Conservation (phyloP, 2,113 vertebrate species). For the Pandion haliaetus region DNA sequence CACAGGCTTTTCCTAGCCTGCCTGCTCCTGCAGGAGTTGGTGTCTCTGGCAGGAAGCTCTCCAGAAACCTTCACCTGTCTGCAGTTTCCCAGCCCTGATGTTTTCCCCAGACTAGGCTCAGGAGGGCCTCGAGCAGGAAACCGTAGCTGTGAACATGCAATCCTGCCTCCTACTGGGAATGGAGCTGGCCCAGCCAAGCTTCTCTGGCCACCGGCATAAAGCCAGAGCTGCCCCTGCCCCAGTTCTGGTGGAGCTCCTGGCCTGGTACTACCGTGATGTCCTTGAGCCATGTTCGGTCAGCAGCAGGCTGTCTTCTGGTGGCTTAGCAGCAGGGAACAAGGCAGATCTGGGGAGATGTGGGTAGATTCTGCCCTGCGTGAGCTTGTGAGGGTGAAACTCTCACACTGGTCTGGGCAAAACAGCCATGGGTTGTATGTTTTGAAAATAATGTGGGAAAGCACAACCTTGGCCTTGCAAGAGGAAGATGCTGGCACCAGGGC, state of each 20-base stretch:
- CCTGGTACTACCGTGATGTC: neutral
- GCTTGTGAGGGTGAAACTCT: neutral
- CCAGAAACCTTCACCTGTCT: neutral
- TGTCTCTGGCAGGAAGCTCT: neutral
- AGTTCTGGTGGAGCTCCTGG: neutral
- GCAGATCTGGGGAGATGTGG: neutral
- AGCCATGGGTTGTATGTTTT: fast-evolving
- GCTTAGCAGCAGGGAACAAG: neutral
- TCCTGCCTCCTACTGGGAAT: neutral
- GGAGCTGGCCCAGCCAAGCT: neutral
- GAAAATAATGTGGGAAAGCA: neutral
- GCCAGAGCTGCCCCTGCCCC: neutral
- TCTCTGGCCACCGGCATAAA: neutral
- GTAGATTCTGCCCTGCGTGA: fast-evolving
- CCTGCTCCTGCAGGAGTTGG: neutral
- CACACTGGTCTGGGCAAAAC: fast-evolving
- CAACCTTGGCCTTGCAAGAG: neutral
- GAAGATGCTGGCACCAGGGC: neutral
- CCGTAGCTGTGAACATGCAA: fast-evolving
- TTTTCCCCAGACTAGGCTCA: neutral
- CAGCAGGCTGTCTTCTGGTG: neutral
- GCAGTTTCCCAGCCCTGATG: neutral
- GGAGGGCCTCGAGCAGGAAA: neutral
- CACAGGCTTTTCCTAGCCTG: neutral
- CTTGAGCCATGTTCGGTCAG: neutral